These are phyloP conservation scores for Prietella phreatophila DNA, from an alignment of 2,113 vertebrate species.

Conservation along the genomic window DNA sequence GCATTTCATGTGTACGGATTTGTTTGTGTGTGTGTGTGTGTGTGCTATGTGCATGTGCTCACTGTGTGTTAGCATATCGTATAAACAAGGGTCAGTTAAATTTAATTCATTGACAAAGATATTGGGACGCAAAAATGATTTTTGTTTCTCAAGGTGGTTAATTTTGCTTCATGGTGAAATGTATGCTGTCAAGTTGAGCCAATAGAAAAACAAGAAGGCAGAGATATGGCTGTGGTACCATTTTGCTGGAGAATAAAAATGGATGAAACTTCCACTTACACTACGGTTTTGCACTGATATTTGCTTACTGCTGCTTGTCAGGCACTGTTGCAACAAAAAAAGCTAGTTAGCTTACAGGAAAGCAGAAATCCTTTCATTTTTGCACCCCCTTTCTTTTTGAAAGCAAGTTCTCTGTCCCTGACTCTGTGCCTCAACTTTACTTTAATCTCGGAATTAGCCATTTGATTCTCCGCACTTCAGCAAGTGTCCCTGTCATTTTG, in stretches of 20 bases:
- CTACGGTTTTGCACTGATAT: neutral
- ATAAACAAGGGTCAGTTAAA: neutral
- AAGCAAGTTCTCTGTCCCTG: neutral
- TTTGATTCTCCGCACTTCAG: neutral
- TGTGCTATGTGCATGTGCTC: constrained; percentile 6
- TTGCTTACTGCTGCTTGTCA: neutral
- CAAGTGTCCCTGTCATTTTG: constrained; percentile 11
- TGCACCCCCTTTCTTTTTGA: neutral
- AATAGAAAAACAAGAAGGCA: neutral
- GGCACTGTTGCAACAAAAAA: neutral
- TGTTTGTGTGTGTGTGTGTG: constrained; percentile 38
- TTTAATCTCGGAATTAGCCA: neutral
- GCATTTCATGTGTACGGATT: constrained; percentile 25
- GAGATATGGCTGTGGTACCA: neutral
- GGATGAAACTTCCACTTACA: neutral
- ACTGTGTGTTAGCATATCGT: constrained; percentile 4
- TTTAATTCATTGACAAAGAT: neutral
- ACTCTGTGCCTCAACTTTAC: neutral
- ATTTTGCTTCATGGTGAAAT: neutral
- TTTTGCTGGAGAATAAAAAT: neutral
- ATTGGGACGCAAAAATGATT: neutral
- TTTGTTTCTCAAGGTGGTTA: neutral
- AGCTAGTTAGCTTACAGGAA: neutral
- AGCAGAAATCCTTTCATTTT: neutral
- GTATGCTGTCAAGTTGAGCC: neutral